These are phyloP conservation scores for Hycleus phaleratus DNA, from an alignment of 1,140 invertebrate species.

Conservation along the genomic window DNA sequence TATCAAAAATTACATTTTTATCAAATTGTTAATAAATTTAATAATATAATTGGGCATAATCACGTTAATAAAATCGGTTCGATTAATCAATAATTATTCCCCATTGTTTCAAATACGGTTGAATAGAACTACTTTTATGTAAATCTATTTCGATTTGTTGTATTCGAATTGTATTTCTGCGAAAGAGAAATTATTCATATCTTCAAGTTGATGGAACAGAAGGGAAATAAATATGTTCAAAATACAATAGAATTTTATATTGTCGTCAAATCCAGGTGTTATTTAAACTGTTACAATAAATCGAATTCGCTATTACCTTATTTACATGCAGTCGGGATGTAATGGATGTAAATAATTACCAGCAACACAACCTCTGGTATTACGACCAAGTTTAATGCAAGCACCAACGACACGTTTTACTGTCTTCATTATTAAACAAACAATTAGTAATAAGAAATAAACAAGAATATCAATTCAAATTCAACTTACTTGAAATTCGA, in stretches of 20 bases:
- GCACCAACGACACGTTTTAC: constrained; percentile 38
- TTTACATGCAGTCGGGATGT: constrained; percentile 41
- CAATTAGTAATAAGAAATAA: constrained; percentile 6
- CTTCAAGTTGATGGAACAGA: too few relatives aligned
- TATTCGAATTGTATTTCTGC: too few relatives aligned
- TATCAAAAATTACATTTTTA: too few relatives aligned
- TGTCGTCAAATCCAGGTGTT: neutral
- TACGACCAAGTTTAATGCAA: constrained; percentile 37
- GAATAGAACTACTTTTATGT: too few relatives aligned
- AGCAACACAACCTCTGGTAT: constrained; percentile 37
- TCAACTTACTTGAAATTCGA: constrained; percentile 32
- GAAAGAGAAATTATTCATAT: too few relatives aligned
- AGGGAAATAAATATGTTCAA: too few relatives aligned
- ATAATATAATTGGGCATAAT: too few relatives aligned
- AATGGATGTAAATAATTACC: constrained; percentile 40
- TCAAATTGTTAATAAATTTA: too few relatives aligned
- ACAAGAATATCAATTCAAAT: constrained; percentile 5
- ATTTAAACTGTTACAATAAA: neutral
- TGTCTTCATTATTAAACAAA: constrained; percentile 22
- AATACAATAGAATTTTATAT: neutral
- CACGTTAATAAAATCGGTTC: too few relatives aligned
- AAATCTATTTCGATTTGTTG: too few relatives aligned
- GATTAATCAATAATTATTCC: too few relatives aligned
- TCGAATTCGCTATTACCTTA: neutral
- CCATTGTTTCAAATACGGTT: too few relatives aligned